These are phyloP conservation scores for Hermodice carunculata DNA, from an alignment of 2,888 invertebrate genomes.

Conservation along the genomic window DNA sequence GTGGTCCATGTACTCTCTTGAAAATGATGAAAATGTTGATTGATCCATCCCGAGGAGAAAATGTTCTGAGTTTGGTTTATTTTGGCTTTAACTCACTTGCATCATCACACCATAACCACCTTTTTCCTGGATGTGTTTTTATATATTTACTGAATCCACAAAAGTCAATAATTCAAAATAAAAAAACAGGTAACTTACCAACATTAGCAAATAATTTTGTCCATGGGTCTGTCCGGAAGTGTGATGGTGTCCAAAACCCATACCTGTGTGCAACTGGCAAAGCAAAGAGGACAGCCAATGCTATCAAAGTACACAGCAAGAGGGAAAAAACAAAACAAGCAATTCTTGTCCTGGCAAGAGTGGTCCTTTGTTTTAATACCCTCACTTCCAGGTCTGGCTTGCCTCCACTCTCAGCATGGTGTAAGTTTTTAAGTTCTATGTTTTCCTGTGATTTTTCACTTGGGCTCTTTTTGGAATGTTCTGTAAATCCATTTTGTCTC, in stretches of 20 bases:
- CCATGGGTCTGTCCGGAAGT: background rate
- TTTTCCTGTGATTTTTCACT: background rate
- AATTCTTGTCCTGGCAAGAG: background rate
- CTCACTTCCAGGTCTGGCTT: conserved; percentile 20
- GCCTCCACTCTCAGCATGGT: no score
- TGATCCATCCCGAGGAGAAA: no score
- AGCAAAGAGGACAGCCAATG: conserved; percentile 5
- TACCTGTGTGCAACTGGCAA: background rate
- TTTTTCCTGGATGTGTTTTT: no score
- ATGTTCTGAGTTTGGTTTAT: no score
- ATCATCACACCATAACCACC: no score
- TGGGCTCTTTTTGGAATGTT: background rate
- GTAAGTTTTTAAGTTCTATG: background rate
- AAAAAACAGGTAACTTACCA: conserved; percentile 4
- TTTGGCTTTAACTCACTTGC: no score
- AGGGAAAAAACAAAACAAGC: conserved; percentile 7
- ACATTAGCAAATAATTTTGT: background rate
- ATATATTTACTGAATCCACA: no score
- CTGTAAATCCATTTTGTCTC: background rate
- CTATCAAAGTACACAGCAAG: background rate
- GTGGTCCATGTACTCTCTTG: no score
- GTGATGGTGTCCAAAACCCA: background rate
- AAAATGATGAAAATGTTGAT: no score
- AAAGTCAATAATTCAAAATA: no score
- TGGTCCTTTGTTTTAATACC: conserved; percentile 1